Base-by-base conservation (phyloP, 2,113 vertebrate genomes). In the Pimephales promelas region DNA sequence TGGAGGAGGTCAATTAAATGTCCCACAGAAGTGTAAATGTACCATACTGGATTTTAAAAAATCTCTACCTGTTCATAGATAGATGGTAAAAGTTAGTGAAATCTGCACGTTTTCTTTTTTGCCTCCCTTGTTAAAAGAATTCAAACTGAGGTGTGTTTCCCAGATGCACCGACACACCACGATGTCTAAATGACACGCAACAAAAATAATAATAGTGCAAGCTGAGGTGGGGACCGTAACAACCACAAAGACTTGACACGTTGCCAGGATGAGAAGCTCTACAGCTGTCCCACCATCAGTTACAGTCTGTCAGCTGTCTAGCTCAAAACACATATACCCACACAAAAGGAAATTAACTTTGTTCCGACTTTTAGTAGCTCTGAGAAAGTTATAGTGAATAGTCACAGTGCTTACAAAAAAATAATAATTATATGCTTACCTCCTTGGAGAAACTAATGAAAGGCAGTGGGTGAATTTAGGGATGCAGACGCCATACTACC, bases 401-500 rank as follows among this genome's bases (percentile, higher is more conserved):
- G 4, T 10, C 0, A 4, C 20, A 5, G 18, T n/a, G 43, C 18
- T 20, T n/a, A 71, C 6, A 10, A 68, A 56, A 8, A 36, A 47
- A 11, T 26, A 28, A 11, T 34, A 13, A 26, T 54, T 28, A 4
- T 3, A 16, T 66, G 40, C 85, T 70, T 85, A 87, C 87, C 85
- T 49, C 66, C 2, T 81, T 78, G 61, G 83, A 81, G 85, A 79
- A 74, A 88, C 70, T 84, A 88, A 86, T 77, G 10, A 57, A 62
- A 86, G 72, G 79, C 64, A 56, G 4, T 10, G 47, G 11, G 14
- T 24, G 13, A 47, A 68, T 84, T 36, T 86, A 45, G 83, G 83
- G 80, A 85, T 87, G 85, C 88, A 83, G 93, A 92, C 93, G 93
- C 93, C 94, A 95, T 95, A 91, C 93, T 90, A 95, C 94, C 94